Evolutionary conservation across 2,113 vertebrate species (phyloP), one percentile per base, ranked within the genome.

Genomic region (Nerophis lumbriciformis): DNA sequence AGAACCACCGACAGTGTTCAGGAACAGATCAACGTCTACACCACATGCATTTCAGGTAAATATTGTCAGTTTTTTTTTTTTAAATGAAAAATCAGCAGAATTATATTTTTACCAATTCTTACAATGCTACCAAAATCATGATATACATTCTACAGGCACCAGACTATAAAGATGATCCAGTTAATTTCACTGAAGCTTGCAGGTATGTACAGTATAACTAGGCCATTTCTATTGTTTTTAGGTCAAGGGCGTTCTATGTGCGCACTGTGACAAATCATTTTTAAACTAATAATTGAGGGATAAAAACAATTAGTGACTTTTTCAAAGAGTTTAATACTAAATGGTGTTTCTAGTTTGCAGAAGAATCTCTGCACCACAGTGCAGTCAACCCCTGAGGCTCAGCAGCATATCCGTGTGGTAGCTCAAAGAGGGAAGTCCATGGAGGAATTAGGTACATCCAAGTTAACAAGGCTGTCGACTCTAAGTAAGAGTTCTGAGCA

Each of bases 401-500:
- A 79, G 49, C 81, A 68, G 15, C 65, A 12, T 6, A 67, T 75
- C 47, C 80, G 84, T 56, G 66, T 81, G 54, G 65, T 82, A 15
- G 82, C 86, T 39, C 78, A 84, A 37, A 81, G 89, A 66, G 91
- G 90, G 15, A 90, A 89, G 78, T 93, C 91, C 36, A 80, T 91
- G 91, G 88, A 92, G 76, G 91, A 92, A 61, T 77, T 86, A 0
- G 90, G 85, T 3, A 55, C 58, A 2, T 68, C 80, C 42, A 76
- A 72, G 66, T 62, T 75, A 70, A 70, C 53, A n/a, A 78, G 57
- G 14, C 65, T 82, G 1, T 66, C 59, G 1, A 68, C 76, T 13
- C 45, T 88, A 44, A 93, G 91, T 72, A 89, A 83, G 78, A 92
- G 92, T 73, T 85, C 87, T 1, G 91, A 93, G 68, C 85, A 86